Evolutionary conservation across 2,888 invertebrate species (phyloP).

Genomic region (Pristionchus fissidentatus): DNA sequence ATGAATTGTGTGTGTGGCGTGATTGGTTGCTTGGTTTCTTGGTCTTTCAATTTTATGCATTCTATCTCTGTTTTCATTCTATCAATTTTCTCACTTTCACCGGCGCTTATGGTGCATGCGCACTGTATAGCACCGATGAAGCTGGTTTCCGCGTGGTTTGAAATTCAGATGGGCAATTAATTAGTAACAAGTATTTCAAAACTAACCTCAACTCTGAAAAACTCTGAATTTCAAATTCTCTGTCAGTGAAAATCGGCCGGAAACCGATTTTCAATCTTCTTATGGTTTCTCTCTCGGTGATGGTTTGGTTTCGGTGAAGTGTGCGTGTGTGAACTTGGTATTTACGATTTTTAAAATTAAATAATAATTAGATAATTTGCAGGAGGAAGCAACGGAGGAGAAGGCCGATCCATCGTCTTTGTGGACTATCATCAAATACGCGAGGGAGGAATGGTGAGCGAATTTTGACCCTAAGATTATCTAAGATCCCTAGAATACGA

Average conservation of each 20-base stretch:
- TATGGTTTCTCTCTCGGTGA: background rate
- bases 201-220: no score
- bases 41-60: background rate
- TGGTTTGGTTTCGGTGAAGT: slow-evolving; percentile 6
- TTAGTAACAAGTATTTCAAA: no score
- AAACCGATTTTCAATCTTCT: background rate
- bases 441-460: slow-evolving; percentile 50
- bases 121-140: no score
- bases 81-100: no score
- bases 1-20: slow-evolving; percentile 21
- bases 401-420: slow-evolving; percentile 53
- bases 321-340: background rate
- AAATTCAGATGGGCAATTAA: no score
- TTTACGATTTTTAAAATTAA: no score
- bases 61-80: background rate
- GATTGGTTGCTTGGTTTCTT: slow-evolving; percentile 14
- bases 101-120: no score
- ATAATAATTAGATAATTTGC: background rate
- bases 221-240: no score
- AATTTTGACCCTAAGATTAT: no score
- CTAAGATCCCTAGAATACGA: no score
- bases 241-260: background rate
- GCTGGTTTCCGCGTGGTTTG: no score
- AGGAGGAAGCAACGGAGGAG: slow-evolving; percentile 56
- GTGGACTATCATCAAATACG: slow-evolving; percentile 61